Conservation (phyloP, 2,888 invertebrate species). For the Agrochola litura region DNA sequence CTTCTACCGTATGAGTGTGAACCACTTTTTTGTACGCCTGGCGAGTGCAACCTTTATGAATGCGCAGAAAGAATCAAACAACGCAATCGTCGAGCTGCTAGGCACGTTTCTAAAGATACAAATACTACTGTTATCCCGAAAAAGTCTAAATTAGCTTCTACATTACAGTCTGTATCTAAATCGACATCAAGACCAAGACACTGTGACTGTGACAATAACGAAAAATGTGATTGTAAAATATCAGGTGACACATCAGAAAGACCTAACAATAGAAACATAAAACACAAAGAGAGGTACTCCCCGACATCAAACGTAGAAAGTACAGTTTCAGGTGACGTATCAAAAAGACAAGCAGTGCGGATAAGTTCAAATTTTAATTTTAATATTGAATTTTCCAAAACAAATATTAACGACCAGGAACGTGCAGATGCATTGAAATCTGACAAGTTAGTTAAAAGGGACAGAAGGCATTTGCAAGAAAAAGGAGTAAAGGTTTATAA, state of each 20-base stretch:
- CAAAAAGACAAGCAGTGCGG: slow-evolving; percentile 61
- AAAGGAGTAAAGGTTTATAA: slow-evolving; percentile 43
- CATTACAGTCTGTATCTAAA: slow-evolving; percentile 44
- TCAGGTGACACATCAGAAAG: slow-evolving; percentile 8
- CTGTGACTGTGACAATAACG: background rate
- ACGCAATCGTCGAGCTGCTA: slow-evolving; percentile 16
- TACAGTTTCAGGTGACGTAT: slow-evolving; percentile 6
- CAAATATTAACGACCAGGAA: slow-evolving; percentile 5
- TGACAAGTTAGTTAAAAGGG: slow-evolving; percentile 6
- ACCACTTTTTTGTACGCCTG: slow-evolving; percentile 67
- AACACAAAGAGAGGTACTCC: slow-evolving; percentile 7
- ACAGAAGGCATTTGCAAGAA: slow-evolving; percentile 13
- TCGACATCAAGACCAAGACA: slow-evolving; percentile 21
- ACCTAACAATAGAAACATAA: slow-evolving; percentile 12
- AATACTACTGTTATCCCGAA: slow-evolving; percentile 25
- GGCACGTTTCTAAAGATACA: slow-evolving; percentile 34
- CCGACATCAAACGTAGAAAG: slow-evolving; percentile 18
- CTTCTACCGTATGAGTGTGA: slow-evolving; percentile 70
- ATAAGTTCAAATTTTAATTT: slow-evolving; percentile 70
- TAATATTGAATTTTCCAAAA: slow-evolving; percentile 69
- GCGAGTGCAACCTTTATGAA: slow-evolving; percentile 68
- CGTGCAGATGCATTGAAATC: background rate
- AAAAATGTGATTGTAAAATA: slow-evolving; percentile 14
- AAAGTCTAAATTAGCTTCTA: slow-evolving; percentile 35
- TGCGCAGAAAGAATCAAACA: slow-evolving; percentile 59